phyloP scores from a whole-genome alignment of 2,888 invertebrate genomes.

The Baccha elongata region DNA sequence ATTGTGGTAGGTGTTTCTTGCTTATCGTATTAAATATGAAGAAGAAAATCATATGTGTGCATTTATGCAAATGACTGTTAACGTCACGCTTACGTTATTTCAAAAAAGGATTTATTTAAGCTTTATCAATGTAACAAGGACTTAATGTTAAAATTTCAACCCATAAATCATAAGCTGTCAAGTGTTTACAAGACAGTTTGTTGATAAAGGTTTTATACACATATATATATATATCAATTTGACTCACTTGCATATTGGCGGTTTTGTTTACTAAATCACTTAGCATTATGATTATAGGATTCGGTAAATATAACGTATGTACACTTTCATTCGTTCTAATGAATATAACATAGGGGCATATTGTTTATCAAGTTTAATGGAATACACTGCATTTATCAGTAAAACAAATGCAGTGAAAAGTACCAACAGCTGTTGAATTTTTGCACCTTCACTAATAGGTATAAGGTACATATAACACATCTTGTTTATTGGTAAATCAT shows the following conservation, averaged over 20 bases:
- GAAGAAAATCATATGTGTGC: conserved; percentile 23
- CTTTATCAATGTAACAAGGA: conserved; percentile 41
- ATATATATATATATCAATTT: not conserved
- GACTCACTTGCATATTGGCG: not conserved
- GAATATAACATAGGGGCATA: not conserved
- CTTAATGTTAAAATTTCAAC: conserved; percentile 8
- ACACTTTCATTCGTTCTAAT: not conserved
- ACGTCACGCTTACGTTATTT: not conserved
- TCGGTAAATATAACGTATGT: not conserved
- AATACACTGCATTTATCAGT: not conserved
- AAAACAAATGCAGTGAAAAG: not conserved
- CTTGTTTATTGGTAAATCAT: too few species aligned
- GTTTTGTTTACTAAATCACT: conserved; percentile 6
- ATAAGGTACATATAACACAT: not conserved
- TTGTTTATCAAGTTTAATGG: not conserved
- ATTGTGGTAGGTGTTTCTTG: conserved; percentile 12
- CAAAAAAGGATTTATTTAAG: not conserved
- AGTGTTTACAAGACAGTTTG: not conserved
- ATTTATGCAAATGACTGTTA: conserved; percentile 46
- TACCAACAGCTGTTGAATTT: not conserved
- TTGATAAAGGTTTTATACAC: conserved; percentile 2
- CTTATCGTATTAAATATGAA: conserved; percentile 42
- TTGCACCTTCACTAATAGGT: not conserved
- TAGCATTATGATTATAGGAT: not conserved
- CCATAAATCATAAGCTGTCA: conserved; percentile 14